Percentiles rank a stretch among this genome's conserved stretches.
phyloP scores from a whole-genome alignment of 2,888 invertebrate genomes.

The Limenitis camilla region DNA sequence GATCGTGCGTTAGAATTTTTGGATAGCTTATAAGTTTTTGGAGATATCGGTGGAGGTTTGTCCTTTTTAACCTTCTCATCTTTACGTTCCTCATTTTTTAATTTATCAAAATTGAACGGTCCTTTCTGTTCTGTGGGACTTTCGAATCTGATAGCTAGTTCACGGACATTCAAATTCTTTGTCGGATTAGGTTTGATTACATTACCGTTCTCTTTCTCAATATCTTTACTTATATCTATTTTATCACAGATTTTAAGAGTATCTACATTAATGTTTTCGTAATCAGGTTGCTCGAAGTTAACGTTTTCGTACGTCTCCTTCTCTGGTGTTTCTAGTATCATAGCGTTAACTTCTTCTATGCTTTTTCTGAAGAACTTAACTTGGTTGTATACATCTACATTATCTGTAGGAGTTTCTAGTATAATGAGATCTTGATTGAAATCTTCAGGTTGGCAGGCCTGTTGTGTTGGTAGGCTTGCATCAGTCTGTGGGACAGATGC shows the following conservation, averaged over 20 bases:
- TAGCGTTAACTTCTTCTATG: constrained; percentile 82
- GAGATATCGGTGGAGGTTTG: constrained; percentile 76
- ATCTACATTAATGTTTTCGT: constrained; percentile 54
- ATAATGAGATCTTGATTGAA: constrained; percentile 57
- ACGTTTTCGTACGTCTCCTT: constrained; percentile 30
- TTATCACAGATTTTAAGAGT: constrained; percentile 54
- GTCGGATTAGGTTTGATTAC: constrained; percentile 35
- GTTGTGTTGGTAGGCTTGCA: constrained; percentile 73
- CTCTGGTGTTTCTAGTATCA: constrained; percentile 52
- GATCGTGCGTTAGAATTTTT: constrained; percentile 80
- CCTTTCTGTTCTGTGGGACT: constrained; percentile 76
- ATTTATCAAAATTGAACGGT: constrained; percentile 73
- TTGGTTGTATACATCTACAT: constrained; percentile 80
- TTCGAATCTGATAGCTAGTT: constrained; percentile 78
- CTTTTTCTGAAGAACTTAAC: constrained; percentile 81
- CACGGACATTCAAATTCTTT: constrained; percentile 72
- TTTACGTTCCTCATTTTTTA: constrained; percentile 56
- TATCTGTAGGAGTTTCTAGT: constrained; percentile 72
- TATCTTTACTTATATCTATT: constrained; percentile 34
- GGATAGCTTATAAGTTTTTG: constrained; percentile 71
- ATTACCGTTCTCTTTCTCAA: constrained; percentile 55
- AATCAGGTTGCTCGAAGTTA: no score
- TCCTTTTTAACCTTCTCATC: constrained; percentile 45
- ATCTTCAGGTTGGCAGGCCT: constrained; percentile 70
- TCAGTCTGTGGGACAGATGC: constrained; percentile 72